Evolutionary conservation across 2,113 vertebrate species (phyloP).

Genomic region (Callionymus lyra): DNA sequence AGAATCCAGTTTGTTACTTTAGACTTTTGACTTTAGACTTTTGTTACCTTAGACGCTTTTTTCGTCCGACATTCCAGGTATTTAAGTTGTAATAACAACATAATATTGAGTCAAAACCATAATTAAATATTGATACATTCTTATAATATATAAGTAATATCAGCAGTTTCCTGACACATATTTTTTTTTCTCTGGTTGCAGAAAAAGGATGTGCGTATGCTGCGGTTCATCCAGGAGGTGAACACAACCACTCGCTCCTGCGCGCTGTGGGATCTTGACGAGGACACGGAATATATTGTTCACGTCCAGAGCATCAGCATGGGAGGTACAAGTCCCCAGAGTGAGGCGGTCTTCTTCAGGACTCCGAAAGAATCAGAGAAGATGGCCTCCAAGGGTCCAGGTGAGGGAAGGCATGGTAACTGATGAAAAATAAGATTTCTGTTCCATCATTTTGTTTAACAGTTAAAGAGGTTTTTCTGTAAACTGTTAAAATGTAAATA

Average conservation of each 20-base stretch:
- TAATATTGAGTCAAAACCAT: no score
- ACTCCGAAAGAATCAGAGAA: conserved; percentile 89
- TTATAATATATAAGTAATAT: no score
- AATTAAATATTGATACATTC: background rate
- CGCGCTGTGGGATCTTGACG: conserved; percentile 89
- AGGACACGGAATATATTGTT: conserved; percentile 93
- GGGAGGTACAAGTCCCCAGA: conserved; percentile 85
- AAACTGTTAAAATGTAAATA: no score
- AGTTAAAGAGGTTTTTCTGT: no score
- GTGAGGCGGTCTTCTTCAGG: conserved; percentile 86
- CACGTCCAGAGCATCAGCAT: conserved; percentile 92
- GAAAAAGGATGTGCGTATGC: conserved; percentile 93
- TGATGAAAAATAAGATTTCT: no score
- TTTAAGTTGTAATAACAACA: no score
- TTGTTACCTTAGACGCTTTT: no score
- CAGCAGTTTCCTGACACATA: background rate
- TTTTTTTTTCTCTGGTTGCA: no score
- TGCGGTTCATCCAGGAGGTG: conserved; percentile 95
- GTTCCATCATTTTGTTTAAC: no score
- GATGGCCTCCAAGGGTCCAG: conserved; percentile 86
- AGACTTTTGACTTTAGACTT: no score
- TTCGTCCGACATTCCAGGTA: no score
- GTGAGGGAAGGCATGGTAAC: conserved; percentile 61
- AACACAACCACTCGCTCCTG: conserved; percentile 96
- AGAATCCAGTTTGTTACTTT: no score